Base-by-base conservation (phyloP, 2,113 vertebrate species). In the Tragelaphus imberbis region DNA sequence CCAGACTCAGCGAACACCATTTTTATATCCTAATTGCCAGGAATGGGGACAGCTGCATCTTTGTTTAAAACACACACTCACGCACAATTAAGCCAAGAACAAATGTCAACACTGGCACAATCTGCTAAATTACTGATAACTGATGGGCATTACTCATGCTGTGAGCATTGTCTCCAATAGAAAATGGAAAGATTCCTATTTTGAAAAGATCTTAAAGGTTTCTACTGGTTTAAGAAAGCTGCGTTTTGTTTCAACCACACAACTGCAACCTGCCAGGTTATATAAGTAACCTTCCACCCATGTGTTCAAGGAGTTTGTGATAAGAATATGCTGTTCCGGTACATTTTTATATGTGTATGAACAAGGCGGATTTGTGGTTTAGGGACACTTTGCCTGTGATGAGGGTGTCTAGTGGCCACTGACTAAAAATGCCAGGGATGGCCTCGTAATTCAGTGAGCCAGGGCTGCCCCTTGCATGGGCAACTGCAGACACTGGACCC, bases 231-330 rank as follows among this genome's bases (percentile, higher is more conserved):
- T 94, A 53, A 81, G 59, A 92, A 87, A 95, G 63, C 87, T 7
- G 2, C 19, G 30, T 95, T 96, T 91, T 91, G 44, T 84, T 81
- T 81, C 44, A 21, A 80, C 23, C 6, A 56, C 68, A 75, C 86
- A 88, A 84, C 75, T 47, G 40, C 84, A 90, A 63, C 91, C 95
- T 97, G 61, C 84, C 96, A 95, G 95, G 77, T 98, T 98, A 97
- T 90, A 79, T 96, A 97, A 98, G 97, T 89, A 95, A 75, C 95
- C 97, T 97, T 96, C 97, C 89, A 90, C 30, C 82, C 90, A 95
- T 75, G 88, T 94, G 84, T n/a, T 97, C 68, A 86, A 93, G 84
- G 93, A 94, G 79, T 91, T 27, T 94, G 71, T 82, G 82, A 23
- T 65, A 68, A 94, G 71, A 51, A 82, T 85, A 80, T 5, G 47